Base-by-base conservation (phyloP, 2,797 vertebrate genomes). In the Sciaenops ocellatus region DNA sequence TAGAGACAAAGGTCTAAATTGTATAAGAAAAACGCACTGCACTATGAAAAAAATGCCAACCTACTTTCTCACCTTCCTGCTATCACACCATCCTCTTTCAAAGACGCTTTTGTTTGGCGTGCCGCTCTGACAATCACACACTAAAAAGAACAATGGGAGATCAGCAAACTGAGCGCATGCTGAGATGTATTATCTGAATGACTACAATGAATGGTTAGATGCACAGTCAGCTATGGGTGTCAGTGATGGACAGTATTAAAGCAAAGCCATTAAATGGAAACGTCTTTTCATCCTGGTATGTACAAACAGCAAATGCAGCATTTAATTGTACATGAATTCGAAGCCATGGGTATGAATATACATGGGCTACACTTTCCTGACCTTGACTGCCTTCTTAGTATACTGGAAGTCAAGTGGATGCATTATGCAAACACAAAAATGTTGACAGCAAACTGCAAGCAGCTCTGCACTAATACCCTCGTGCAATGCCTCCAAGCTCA, bases 321-420 rank as follows among this genome's bases (percentile, higher is more conserved):
- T 69, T 83, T 80, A 61, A 76, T 72, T 68, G 52, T 16, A 83
- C 67, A 78, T 47, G 12, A 55, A 76, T 84, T 76, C 11, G 28
- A 67, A 63, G 38, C 28, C 20, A 13, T 0, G 26, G n/a, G 15
- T 22, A 86, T 87, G 82, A 79, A 92, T 85, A 92, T 62, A 83
- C 69, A 88, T 78, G 50, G 18, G 15, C 12, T 54, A 15, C 60
- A 10, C 41, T 61, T 73, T 28, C 44, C 50, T 88, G 66, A 85
- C 80, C 87, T 75, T 78, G 72, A 48, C n/a, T 76, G 26, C 54
- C n/a, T 61, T 72, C 60, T 70, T 42, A 26, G 63, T 22, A 50
- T 24, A 51, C 46, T 61, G 55, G 15, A 85, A 73, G 68, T 75
- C 48, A 52, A 80, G 28, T 41, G 61, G 54, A 77, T 70, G 54